Base-by-base conservation (phyloP, 2,113 vertebrate species). In the Callochromis pleurospilus region DNA sequence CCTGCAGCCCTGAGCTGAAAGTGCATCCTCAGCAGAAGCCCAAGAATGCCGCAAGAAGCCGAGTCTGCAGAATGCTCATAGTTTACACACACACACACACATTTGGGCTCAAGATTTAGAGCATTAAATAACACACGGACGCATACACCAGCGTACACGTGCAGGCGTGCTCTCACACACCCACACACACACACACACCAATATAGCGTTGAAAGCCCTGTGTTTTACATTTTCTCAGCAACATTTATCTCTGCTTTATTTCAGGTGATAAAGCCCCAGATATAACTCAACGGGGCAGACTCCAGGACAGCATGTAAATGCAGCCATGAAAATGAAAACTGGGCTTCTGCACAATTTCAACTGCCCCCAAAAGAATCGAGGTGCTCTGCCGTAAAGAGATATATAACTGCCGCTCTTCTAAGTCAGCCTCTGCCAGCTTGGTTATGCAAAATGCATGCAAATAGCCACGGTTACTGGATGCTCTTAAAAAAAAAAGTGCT, bases 21-120 rank as follows among this genome's bases (percentile, higher is more conserved):
- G 86, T 91, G 95, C 92, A 75, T 70, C 82, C 75, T 96, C 95
- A 95, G 94, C 95, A 95, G 79, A 96, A 95, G 86, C 26, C 9
- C 24, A 49, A 83, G 84, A 90, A 86, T 58, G 83, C 79, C 31
- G 33, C 19, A 56, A 91, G 91, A 75, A 94, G 92, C 92, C 31
- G 65, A 94, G 88, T 95, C 94, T 90, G 94, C 95, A 94, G 87
- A 94, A 96, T 81, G 85, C 91, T 88, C 81, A 90, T 82, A 89
- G 91, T 91, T 92, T 91, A 91, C 90, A 91, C 91, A 92, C 86
- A 65, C 60, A 65, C 60, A 65, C 60, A 65, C 60, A 65, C 60
- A 65, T 62, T 58, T 49, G 79, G 81, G 80, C 80, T 86, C 31
- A 54, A 82, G 68, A 79, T 86, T 86, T 85, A 82, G 49, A 83